A percentile compares a stretch with the other conserved stretches of the same genome.
Conservation (phyloP, 2,797 vertebrate species). For the Cuculus canorus region DNA sequence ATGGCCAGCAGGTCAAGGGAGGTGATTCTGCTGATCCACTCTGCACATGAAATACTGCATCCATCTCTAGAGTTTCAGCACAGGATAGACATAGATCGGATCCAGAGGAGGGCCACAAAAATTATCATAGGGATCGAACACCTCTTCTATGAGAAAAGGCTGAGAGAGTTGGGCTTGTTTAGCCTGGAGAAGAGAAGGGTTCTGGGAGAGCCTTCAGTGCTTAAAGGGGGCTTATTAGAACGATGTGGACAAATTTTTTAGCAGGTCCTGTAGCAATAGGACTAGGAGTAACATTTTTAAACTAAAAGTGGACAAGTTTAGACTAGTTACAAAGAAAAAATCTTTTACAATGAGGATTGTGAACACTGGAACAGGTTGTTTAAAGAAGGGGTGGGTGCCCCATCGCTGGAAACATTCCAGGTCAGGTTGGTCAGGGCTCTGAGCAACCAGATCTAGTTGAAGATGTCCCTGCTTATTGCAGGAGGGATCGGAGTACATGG, state of each 20-base stretch:
- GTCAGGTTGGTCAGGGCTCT: background rate
- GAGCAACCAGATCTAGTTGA: background rate
- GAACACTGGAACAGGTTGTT: no score
- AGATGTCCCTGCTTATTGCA: background rate
- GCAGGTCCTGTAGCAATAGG: no score
- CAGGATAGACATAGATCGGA: fast-evolving
- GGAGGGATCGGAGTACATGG: no score
- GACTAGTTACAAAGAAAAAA: background rate
- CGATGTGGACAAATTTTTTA: background rate
- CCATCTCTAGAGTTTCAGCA: background rate
- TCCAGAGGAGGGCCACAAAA: fast-evolving
- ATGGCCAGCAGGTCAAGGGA: fast-evolving
- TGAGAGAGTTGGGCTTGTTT: background rate
- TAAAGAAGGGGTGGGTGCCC: background rate
- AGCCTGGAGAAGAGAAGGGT: background rate
- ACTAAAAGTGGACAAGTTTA: background rate
- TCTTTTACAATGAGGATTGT: background rate
- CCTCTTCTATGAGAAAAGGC: background rate
- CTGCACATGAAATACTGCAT: background rate
- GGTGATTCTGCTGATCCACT: background rate
- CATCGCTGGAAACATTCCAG: background rate
- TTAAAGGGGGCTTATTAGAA: background rate
- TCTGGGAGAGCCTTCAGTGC: background rate
- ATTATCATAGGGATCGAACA: background rate
- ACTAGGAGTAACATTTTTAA: background rate